Evolutionary conservation across 2,797 vertebrate species (phyloP).

Genomic region (Podargus strigoides): DNA sequence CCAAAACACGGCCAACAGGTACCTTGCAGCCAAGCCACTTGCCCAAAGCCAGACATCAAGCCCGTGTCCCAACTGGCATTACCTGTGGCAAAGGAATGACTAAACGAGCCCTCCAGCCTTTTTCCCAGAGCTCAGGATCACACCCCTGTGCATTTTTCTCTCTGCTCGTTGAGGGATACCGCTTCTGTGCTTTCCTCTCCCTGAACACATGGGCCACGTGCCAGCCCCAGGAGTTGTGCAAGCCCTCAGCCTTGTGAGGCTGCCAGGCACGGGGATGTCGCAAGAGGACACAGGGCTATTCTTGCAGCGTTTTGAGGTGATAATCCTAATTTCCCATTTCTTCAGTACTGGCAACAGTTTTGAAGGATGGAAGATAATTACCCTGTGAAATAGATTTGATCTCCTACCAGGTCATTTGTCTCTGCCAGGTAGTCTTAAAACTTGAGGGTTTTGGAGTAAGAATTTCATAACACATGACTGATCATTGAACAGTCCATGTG

Average conservation of each 20-base stretch:
- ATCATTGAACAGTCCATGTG: not conserved
- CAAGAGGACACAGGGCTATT: slow-evolving; percentile 15
- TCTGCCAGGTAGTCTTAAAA: not conserved
- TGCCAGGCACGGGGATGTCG: not conserved
- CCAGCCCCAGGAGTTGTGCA: slow-evolving; percentile 18
- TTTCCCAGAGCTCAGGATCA: slow-evolving; percentile 14
- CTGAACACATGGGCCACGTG: not conserved
- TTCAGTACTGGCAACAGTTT: not conserved
- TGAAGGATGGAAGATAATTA: slow-evolving; percentile 3
- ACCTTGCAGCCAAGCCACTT: not conserved
- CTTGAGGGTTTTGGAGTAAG: not conserved
- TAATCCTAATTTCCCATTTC: not conserved
- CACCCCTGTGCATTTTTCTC: not conserved
- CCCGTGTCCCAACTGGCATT: not conserved
- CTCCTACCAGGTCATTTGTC: slow-evolving; percentile 8
- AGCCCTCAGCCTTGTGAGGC: fast-evolving
- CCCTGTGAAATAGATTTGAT: not conserved
- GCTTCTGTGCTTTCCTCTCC: not conserved
- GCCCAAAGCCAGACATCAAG: not conserved
- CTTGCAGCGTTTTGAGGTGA: not conserved
- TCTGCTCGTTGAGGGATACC: not conserved
- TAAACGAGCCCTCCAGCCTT: slow-evolving; percentile 18
- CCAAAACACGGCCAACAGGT: not conserved
- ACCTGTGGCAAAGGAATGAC: slow-evolving; percentile 28
- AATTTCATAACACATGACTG: slow-evolving; percentile 4